phyloP scores from a whole-genome alignment of 2,797 vertebrate species.

The Sebastes steindachneri region DNA sequence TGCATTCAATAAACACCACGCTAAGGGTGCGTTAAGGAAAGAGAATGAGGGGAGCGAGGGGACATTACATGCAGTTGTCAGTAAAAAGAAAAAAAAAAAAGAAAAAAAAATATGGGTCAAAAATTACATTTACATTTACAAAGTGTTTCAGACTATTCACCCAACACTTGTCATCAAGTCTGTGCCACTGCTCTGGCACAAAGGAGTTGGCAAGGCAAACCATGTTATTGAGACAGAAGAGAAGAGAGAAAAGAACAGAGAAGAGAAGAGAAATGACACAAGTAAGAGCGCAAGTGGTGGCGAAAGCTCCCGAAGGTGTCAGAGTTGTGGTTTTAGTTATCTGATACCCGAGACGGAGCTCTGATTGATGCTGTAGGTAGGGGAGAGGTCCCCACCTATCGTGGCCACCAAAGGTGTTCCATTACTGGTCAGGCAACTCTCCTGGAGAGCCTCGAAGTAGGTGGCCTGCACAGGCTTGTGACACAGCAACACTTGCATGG shows the following conservation, averaged over 20 bases:
- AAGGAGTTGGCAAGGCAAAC: conserved; percentile 86
- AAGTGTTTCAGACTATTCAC: conserved; percentile 83
- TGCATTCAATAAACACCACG: conserved; percentile 86
- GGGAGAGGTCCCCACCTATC: conserved; percentile 84
- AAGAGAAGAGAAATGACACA: conserved; percentile 63
- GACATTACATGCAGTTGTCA: conserved; percentile 83
- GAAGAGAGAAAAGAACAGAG: conserved; percentile 9
- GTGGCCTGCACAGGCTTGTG: conserved; percentile 99
- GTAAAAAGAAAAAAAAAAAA: conserved; percentile 66
- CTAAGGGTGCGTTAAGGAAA: conserved; percentile 72
- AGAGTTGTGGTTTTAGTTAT: conserved; percentile 89
- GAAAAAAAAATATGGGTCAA: conserved; percentile 40
- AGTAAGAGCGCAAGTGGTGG: conserved; percentile 84
- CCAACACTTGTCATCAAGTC: conserved; percentile 82
- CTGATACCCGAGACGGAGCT: conserved; percentile 95
- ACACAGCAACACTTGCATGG: conserved; percentile 93
- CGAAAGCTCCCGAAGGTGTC: conserved; percentile 73
- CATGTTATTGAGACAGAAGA: conserved; percentile 69
- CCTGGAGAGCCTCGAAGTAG: conserved; percentile 93
- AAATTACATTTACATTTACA: conserved; percentile 86
- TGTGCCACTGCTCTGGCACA: conserved; percentile 80
- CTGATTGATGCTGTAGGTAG: conserved; percentile 91
- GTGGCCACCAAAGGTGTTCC: conserved; percentile 93
- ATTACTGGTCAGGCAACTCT: conserved; percentile 94
- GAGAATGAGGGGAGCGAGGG: conserved; percentile 34